Evolutionary conservation across 2,113 vertebrate species (phyloP), one percentile per base, ranked within the genome.

Genomic region (Paralichthys olivaceus): DNA sequence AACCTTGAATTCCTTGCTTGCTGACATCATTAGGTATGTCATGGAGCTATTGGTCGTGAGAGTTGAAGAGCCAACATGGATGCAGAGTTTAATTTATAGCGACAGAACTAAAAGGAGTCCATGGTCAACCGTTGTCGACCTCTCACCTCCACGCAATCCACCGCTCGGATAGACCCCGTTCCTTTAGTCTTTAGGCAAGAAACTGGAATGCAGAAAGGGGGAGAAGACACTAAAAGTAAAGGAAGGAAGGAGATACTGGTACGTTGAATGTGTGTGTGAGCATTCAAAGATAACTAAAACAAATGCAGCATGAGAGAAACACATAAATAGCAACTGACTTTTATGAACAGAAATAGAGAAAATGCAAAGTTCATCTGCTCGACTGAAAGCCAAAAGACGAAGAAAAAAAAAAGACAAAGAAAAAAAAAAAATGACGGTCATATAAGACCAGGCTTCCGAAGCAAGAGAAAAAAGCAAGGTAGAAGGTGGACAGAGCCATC

Each of bases 181-280:
- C 75, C 15, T 40, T 78, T 73, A 75, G 64, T 81, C 76, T 85
- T 85, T 74, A 61, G 66, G 69, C 76, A 75, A 76, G 70, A 89
- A 47, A 75, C 67, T 83, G 87, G 88, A 91, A 92, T 87, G 89
- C 84, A 84, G 54, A 70, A 47, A 63, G 56, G 32, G 45, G 43
- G 51, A 11, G 55, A 26, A 7, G 5, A 59, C 23, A 55, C 49
- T 37, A 37, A 45, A 70, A 59, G 54, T 12, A 22, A 72, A 62
- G 26, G 11, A 67, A 78, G 54, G 28, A 51, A 68, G 79, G 40
- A 57, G 43, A 59, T 57, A 23, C 11, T n/a, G 54, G 22, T 55
- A 20, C 54, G 57, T 51, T 81, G 43, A 68, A 61, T 66, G 22
- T 64, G 22, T 64, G 22, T n/a, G 43, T 56, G 65, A 15, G 69